Conservation (phyloP, 2,113 vertebrate species). For the Alouatta palliata region DNA sequence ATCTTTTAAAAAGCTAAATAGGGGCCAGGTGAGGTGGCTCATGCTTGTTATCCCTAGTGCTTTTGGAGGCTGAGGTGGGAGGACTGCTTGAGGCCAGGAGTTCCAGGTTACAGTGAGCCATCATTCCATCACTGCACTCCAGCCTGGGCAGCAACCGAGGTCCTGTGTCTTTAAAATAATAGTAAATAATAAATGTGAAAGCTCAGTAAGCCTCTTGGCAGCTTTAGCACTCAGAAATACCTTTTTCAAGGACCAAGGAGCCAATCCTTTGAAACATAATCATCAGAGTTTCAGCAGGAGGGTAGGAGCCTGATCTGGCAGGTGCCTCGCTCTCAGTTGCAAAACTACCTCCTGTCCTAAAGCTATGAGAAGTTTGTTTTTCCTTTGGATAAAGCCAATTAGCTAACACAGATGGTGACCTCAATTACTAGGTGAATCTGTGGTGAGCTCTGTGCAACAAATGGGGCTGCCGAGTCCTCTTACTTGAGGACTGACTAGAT, state of each 20-base stretch:
- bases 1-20: neutral
- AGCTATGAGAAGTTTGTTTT: neutral
- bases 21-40: too few relatives aligned
- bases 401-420: neutral
- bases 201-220: neutral
- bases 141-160: too few relatives aligned
- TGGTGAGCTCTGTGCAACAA: neutral
- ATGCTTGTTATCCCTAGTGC: too few relatives aligned
- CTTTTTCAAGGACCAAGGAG: neutral
- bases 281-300: neutral
- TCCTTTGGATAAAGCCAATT: neutral
- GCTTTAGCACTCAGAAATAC: neutral
- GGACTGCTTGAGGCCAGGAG: too few relatives aligned
- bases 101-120: too few relatives aligned
- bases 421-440: neutral
- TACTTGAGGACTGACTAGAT: neutral
- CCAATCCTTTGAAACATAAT: neutral
- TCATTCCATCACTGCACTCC: too few relatives aligned
- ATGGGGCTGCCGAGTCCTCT: neutral
- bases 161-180: too few relatives aligned
- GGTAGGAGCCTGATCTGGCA: neutral
- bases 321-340: neutral
- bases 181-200: neutral
- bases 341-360: neutral
- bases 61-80: too few relatives aligned